phyloP scores from a whole-genome alignment of 1,140 invertebrate species.

The Agraylea sexmaculata region DNA sequence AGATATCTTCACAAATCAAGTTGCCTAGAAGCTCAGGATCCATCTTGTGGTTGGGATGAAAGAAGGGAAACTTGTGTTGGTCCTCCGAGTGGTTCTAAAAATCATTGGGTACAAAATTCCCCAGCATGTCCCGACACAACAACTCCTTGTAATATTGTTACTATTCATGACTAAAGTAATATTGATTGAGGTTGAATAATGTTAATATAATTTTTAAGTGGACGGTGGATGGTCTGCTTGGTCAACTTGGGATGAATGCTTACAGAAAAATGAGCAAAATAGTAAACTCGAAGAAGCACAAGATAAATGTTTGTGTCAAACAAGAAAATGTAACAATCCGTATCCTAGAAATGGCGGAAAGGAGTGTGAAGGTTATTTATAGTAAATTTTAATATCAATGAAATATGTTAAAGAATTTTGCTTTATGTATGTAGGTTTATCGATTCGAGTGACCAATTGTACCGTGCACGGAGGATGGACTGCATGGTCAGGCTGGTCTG shows the following conservation, averaged over 20 bases:
- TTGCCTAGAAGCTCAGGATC: constrained; percentile 74
- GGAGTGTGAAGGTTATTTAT: constrained; percentile 42
- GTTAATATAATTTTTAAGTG: constrained; percentile 31
- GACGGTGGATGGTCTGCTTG: constrained; percentile 67
- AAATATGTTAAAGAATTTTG: constrained; percentile 2
- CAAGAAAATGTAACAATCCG: constrained; percentile 69
- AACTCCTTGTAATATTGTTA: constrained; percentile 30
- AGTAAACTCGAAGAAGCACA: constrained; percentile 30
- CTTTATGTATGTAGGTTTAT: constrained; percentile 29
- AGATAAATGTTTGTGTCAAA: constrained; percentile 67
- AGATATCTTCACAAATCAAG: constrained; percentile 53
- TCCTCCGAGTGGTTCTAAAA: constrained; percentile 45
- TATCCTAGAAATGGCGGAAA: constrained; percentile 64
- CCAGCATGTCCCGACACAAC: constrained; percentile 53
- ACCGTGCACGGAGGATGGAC: constrained; percentile 81
- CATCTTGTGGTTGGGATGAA: constrained; percentile 81
- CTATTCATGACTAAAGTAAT: too few relatives aligned
- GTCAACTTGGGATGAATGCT: constrained; percentile 55
- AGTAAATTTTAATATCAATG: constrained; percentile 2
- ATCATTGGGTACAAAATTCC: constrained; percentile 61
- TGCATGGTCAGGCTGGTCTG: constrained; percentile 75
- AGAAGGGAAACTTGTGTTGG: constrained; percentile 50
- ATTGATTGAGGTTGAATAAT: too few relatives aligned
- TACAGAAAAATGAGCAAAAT: constrained; percentile 32
- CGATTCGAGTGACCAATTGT: constrained; percentile 59